phyloP scores from a whole-genome alignment of 2,797 vertebrate genomes.

The Molothrus ater region DNA sequence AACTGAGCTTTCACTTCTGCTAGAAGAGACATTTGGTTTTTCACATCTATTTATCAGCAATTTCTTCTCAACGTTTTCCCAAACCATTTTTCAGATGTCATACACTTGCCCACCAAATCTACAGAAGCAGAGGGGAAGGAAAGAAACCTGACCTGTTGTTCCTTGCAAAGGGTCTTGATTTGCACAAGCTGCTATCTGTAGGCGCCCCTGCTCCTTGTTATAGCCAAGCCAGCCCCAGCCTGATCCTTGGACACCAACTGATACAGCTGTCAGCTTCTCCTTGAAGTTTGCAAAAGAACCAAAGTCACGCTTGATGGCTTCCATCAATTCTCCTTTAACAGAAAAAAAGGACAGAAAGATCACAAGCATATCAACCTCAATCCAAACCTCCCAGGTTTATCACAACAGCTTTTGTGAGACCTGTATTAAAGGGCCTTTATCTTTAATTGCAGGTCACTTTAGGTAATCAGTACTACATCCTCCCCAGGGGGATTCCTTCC shows the following conservation, averaged over 20 bases:
- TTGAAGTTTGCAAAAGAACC: constrained; percentile 93
- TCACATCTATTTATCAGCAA: neutral
- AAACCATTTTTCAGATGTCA: neutral
- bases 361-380: neutral
- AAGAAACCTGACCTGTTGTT: constrained; percentile 86
- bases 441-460: neutral
- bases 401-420: neutral
- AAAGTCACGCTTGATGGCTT: constrained; percentile 94
- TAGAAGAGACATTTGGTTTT: neutral
- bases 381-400: neutral
- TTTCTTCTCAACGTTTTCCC: neutral
- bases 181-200: constrained; percentile 87
- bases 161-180: constrained; percentile 98
- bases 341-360: neutral
- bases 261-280: constrained; percentile 88
- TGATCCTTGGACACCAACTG: constrained; percentile 94
- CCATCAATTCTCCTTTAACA: constrained; percentile 87
- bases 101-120: neutral
- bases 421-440: neutral
- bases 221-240: constrained; percentile 99
- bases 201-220: constrained; percentile 84
- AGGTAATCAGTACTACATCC: neutral
- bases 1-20: neutral
- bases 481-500: neutral
- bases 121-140: neutral